phyloP scores from a whole-genome alignment of 2,797 vertebrate species.

The Notolepis coatsorum region DNA sequence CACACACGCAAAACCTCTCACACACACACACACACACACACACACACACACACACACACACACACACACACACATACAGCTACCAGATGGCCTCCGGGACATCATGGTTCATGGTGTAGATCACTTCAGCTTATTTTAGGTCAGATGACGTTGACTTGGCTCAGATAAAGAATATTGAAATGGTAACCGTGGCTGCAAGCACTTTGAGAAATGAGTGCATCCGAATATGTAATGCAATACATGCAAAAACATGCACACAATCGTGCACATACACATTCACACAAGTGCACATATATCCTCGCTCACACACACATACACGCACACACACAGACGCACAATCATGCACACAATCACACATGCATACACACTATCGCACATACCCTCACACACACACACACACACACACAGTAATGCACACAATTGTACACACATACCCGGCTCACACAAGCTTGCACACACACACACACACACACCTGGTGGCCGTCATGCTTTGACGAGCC shows the following conservation, averaged over 20 bases:
- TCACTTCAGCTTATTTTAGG: conserved; percentile 9
- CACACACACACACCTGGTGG: conserved; percentile 57
- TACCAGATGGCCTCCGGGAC: neutral
- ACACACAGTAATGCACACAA: neutral
- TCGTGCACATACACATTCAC: no score
- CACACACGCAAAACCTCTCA: no score
- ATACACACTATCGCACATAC: no score
- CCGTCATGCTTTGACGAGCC: conserved; percentile 71
- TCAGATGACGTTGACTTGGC: neutral
- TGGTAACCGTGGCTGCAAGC: neutral
- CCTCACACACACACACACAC: neutral
- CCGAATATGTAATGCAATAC: no score
- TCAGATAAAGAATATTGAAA: conserved; percentile 10
- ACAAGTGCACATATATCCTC: no score
- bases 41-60: neutral
- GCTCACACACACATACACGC: no score
- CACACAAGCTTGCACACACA: neutral
- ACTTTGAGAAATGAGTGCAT: neutral
- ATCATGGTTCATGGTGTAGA: neutral
- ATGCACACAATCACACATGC: no score
- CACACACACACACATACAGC: neutral
- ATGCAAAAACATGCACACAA: no score
- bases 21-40: no score
- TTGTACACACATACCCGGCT: conserved; percentile 52
- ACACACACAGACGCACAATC: no score